Percentiles rank a stretch among this genome's conserved stretches.
Evolutionary conservation across 2,888 invertebrate genomes (phyloP).

Genomic region (Cataglyphis cursor): DNA sequence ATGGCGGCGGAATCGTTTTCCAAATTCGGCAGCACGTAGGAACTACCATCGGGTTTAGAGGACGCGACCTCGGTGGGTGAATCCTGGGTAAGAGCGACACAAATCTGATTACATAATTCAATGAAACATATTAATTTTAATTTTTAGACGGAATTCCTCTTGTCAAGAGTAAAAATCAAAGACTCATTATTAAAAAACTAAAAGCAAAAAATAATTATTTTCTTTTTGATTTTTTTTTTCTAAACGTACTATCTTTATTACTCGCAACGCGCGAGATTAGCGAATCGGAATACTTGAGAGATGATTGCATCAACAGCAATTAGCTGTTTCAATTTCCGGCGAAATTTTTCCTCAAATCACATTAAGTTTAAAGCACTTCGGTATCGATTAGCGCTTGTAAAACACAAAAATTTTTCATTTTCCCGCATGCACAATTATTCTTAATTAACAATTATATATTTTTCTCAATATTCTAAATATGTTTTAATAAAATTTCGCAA

Average conservation of each 20-base stretch:
- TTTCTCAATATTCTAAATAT: not conserved
- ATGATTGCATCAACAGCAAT: not conserved
- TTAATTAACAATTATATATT: not conserved
- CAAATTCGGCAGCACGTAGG: constrained; percentile 70
- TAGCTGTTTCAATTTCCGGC: not conserved
- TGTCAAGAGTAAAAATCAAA: not conserved
- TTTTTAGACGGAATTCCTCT: not conserved
- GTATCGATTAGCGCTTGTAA: not conserved
- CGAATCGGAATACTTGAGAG: not conserved
- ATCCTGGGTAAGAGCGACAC: constrained; percentile 69
- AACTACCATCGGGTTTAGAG: constrained; percentile 86
- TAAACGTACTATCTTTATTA: not conserved
- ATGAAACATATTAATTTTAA: not conserved
- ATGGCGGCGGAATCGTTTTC: constrained; percentile 87
- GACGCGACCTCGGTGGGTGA: constrained; percentile 73
- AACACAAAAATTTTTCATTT: not conserved
- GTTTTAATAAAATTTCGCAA: not conserved
- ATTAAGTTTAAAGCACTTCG: not conserved
- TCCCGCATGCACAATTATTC: not conserved
- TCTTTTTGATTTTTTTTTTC: not conserved
- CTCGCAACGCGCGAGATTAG: not conserved
- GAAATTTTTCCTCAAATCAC: not conserved
- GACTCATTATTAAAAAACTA: not conserved
- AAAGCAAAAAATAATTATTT: not conserved
- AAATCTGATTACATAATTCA: not conserved